phyloP scores from a whole-genome alignment of 2,797 vertebrate species.

The Cheracebus regulus region DNA sequence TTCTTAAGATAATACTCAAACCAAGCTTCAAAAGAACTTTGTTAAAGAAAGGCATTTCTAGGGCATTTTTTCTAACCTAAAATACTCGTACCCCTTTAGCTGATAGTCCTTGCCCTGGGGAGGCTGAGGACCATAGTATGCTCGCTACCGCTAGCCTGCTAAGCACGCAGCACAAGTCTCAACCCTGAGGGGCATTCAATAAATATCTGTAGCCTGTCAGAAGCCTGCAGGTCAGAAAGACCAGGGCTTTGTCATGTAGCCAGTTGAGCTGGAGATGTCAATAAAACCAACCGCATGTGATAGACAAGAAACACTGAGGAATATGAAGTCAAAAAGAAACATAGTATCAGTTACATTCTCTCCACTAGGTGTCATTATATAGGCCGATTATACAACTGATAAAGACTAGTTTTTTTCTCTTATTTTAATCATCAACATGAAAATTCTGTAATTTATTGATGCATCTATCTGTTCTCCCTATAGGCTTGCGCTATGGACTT shows the following conservation, averaged over 20 bases:
- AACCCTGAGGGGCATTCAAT: not conserved
- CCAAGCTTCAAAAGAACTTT: not conserved
- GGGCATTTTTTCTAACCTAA: not conserved
- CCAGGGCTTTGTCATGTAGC: not conserved
- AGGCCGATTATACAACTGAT: slow-evolving; percentile 3
- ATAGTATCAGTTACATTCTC: not conserved
- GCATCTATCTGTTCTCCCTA: not conserved
- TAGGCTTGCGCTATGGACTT: slow-evolving; percentile 22
- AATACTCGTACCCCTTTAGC: slow-evolving; percentile 34
- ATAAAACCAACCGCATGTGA: not conserved
- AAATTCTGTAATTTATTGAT: slow-evolving; percentile 20
- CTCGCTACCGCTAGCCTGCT: not conserved
- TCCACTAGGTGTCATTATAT: not conserved
- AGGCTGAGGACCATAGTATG: not conserved
- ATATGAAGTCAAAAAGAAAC: not conserved
- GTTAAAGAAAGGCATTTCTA: slow-evolving; percentile 44
- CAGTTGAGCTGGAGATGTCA: not conserved
- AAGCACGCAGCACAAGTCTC: not conserved
- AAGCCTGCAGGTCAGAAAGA: slow-evolving; percentile 26
- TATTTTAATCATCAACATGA: not conserved
- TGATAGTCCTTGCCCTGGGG: slow-evolving; percentile 21
- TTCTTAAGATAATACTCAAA: not conserved
- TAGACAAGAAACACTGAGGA: not conserved
- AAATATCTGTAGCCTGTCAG: slow-evolving; percentile 25
- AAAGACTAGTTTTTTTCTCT: not conserved